phyloP scores from a whole-genome alignment of 2,113 vertebrate species.

The Hippopotamus amphibius region DNA sequence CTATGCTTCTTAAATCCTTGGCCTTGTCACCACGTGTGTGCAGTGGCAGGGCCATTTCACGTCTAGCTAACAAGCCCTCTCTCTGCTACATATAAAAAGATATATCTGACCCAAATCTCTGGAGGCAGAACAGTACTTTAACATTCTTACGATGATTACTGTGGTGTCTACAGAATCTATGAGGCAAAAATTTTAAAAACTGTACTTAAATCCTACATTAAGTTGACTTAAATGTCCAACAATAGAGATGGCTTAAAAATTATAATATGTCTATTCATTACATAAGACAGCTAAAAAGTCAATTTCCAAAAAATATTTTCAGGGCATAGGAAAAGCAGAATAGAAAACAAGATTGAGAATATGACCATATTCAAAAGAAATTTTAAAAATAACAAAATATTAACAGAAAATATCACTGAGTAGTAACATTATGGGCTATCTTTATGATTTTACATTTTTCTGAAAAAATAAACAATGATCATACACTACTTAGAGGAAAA shows the following conservation, averaged over 20 bases:
- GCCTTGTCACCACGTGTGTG: no score
- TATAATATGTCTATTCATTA: neutral
- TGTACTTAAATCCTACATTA: neutral
- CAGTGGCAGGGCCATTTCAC: fast-evolving
- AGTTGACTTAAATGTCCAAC: neutral
- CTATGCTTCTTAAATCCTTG: neutral
- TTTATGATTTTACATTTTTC: neutral
- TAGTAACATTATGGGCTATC: neutral
- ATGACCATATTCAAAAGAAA: neutral
- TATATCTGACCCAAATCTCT: fast-evolving
- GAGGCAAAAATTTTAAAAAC: neutral
- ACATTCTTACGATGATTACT: neutral
- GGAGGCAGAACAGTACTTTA: neutral
- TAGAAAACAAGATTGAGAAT: neutral
- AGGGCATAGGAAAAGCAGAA: neutral
- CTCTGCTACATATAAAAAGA: no score
- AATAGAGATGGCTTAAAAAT: neutral
- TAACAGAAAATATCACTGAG: neutral
- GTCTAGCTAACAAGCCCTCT: fast-evolving
- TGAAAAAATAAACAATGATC: no score
- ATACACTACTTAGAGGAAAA: neutral
- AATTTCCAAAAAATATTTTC: neutral
- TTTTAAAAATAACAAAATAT: neutral
- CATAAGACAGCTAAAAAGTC: neutral
- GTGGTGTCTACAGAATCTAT: neutral